Evolutionary conservation across 2,797 vertebrate species (phyloP).

Genomic region (Syngnathus rostellatus): DNA sequence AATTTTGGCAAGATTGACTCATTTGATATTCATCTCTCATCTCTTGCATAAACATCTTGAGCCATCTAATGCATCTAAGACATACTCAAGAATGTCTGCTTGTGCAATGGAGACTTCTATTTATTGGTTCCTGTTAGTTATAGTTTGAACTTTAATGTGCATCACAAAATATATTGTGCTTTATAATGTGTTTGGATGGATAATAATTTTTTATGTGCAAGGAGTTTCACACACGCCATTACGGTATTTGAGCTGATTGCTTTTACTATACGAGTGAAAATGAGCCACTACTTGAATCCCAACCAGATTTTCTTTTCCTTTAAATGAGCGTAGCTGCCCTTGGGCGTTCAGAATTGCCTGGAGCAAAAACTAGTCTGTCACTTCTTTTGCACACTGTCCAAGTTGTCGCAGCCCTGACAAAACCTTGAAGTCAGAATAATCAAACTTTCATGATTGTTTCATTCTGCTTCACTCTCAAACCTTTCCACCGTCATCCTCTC

Average conservation of each 20-base stretch:
- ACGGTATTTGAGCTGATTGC: background rate
- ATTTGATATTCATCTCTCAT: conserved; percentile 34
- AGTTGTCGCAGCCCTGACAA: conserved; percentile 40
- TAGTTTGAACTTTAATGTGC: background rate
- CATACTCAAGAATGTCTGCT: conserved; percentile 10
- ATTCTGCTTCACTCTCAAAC: conserved; percentile 8
- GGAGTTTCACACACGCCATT: background rate
- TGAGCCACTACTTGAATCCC: conserved; percentile 37
- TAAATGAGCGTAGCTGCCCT: conserved; percentile 35
- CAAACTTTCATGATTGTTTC: conserved; percentile 33
- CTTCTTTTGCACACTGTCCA: conserved; percentile 18
- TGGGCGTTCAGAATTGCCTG: conserved; percentile 47
- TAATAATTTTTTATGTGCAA: background rate
- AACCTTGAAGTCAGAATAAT: conserved; percentile 26
- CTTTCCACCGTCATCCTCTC: background rate
- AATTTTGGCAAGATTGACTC: conserved; percentile 26
- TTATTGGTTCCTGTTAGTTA: background rate
- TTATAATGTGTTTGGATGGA: background rate
- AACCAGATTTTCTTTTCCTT: conserved; percentile 38
- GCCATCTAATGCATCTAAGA: conserved; percentile 16
- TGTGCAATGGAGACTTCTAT: conserved; percentile 6
- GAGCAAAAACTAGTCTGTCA: conserved; percentile 42
- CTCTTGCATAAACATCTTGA: conserved; percentile 28
- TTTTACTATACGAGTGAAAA: background rate
- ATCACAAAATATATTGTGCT: too few species aligned